phyloP scores from a whole-genome alignment of 2,888 invertebrate genomes.

The Leptopilina syphax region DNA sequence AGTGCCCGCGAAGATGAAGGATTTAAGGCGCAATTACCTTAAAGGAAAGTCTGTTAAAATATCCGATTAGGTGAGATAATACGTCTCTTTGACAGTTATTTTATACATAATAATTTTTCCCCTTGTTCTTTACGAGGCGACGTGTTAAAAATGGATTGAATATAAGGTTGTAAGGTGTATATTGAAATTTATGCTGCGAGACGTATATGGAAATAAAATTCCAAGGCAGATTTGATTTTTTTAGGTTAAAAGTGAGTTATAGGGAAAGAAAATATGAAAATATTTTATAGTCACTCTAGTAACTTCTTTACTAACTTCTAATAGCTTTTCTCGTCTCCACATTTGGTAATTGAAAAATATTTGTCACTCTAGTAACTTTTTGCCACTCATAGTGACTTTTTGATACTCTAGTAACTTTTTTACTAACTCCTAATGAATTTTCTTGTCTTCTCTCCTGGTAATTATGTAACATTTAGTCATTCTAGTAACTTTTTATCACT shows the following conservation, averaged over 20 bases:
- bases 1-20: not conserved
- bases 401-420: too few relatives aligned
- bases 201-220: not conserved
- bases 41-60: not conserved
- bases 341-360: not conserved
- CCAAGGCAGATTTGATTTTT: not conserved
- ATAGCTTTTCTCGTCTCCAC: too few relatives aligned
- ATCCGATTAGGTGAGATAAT: not conserved
- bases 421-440: not conserved
- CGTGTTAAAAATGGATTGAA: too few relatives aligned
- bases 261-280: too few relatives aligned
- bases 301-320: too few relatives aligned
- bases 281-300: too few relatives aligned
- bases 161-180: too few relatives aligned
- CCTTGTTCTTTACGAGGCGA: too few relatives aligned
- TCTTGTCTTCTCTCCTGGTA: not conserved
- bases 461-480: not conserved
- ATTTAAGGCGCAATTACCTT: slow-evolving; percentile 6
- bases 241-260: not conserved
- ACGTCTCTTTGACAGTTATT: not conserved
- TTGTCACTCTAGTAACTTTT: not conserved
- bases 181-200: too few relatives aligned
- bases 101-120: not conserved
- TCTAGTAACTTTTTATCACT: too few relatives aligned
- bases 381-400: too few relatives aligned